phyloP scores from a whole-genome alignment of 2,113 vertebrate species.

The Mesembrinibis cayennensis region DNA sequence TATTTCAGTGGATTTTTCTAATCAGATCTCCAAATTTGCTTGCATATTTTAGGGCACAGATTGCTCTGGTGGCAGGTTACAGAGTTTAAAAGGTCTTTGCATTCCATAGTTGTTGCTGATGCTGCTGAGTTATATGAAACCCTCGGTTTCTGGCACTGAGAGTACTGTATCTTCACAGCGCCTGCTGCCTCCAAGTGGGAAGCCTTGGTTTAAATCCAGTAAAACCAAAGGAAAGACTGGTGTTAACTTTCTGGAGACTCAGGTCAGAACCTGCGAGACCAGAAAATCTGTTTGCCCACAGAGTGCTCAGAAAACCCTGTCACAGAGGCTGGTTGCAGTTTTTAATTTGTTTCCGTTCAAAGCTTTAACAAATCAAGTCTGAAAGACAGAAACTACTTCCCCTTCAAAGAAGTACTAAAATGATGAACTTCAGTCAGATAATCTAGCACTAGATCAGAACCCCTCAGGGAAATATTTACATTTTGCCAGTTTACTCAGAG shows the following conservation, averaged over 20 bases:
- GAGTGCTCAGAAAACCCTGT: background rate
- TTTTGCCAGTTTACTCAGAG: slow-evolving; percentile 70
- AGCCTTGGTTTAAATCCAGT: background rate
- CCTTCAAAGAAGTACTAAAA: slow-evolving; percentile 62
- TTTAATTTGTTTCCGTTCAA: slow-evolving; percentile 54
- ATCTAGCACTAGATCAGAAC: slow-evolving; percentile 67
- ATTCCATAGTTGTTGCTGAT: background rate
- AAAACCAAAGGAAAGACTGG: background rate
- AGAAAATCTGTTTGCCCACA: background rate
- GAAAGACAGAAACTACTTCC: slow-evolving; percentile 52
- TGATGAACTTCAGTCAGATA: slow-evolving; percentile 66
- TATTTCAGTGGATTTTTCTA: background rate
- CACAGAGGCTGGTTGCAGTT: background rate
- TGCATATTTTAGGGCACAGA: background rate
- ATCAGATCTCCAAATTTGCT: background rate
- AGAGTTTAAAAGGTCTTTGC: background rate
- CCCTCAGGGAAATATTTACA: slow-evolving; percentile 71
- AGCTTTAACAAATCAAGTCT: slow-evolving; percentile 45
- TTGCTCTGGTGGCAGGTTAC: background rate
- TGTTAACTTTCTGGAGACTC: background rate
- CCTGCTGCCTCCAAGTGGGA: slow-evolving; percentile 25
- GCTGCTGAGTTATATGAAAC: background rate
- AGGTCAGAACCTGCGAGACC: background rate
- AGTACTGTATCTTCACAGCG: background rate
- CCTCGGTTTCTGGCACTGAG: background rate